Evolutionary conservation across 92 coral and sea anemone species (phyloP), one percentile per base, ranked within the genome.

Genomic region (Zoanthus sansibaricus): DNA sequence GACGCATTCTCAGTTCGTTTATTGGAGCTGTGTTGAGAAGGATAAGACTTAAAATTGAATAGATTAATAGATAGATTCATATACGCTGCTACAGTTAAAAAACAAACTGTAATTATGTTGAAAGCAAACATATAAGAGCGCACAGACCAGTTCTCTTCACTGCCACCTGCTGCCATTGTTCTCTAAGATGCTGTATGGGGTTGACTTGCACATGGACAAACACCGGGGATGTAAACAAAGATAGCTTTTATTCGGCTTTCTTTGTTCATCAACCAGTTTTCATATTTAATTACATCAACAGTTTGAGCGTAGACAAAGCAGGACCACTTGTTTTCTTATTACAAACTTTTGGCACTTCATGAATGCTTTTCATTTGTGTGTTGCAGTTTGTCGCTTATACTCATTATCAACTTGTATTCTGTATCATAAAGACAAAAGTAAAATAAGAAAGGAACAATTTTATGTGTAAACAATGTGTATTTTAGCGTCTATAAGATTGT

Each of bases 131-230:
- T 1, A 42, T 64, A 33, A 59, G 56, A 59, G 75, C 61, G 58
- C 73, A 80, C 85, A 10, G 72, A 42, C 54, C 9, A 6, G 13
- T 45, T 46, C 71, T 42, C 11, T 18, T 37, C 17, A 2, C 6
- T 48, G 74, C 85, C 85, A 80, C 85, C 85, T 80, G 85, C 85
- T 10, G 45, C 74, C 45, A 45, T 80, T 80, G 85, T 80, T 52
- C 72, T 18, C 58, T 31, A 54, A 66, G 44, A 64, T 80, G 58
- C 64, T 80, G 73, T 46, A 45, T 66, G 21, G 46, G 75, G 42
- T 16, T 66, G 75, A 17, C 85, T 66, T 80, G 56, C 85, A 80
- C 85, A 80, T 80, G 85, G 74, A 80, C 85, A 80, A 80, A 66
- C 85, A 64, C 85, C 46, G 62, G 85, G 13, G 74, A 66, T 80